These are phyloP conservation scores for Drosophila sordidula DNA, from an alignment of 2,888 invertebrate genomes.

Conservation along the genomic window DNA sequence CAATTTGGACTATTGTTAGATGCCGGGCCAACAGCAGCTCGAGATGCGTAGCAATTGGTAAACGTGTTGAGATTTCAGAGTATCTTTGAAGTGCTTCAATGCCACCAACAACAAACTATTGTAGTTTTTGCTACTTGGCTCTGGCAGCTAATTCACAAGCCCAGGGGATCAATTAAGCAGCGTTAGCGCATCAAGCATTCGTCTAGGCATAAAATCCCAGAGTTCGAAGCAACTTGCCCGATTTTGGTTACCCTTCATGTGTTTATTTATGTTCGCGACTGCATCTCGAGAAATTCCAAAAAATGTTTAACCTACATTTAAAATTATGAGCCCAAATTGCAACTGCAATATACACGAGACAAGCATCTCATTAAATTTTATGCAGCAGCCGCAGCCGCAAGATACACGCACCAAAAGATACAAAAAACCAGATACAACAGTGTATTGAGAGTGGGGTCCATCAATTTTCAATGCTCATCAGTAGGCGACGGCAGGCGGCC, in stretches of 20 bases:
- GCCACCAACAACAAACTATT: slow-evolving; percentile 36
- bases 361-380: slow-evolving; percentile 74
- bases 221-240: slow-evolving; percentile 56
- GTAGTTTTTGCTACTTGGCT: slow-evolving; percentile 14
- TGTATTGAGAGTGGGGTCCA: slow-evolving; percentile 53
- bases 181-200: slow-evolving; percentile 41
- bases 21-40: slow-evolving; percentile 33
- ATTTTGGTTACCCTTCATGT: slow-evolving; percentile 59
- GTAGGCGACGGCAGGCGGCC: slow-evolving; percentile 20
- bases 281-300: slow-evolving; percentile 51
- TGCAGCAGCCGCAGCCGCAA: slow-evolving; percentile 47
- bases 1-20: slow-evolving; percentile 71
- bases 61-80: slow-evolving; percentile 43
- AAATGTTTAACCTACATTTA: slow-evolving; percentile 72
- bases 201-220: slow-evolving; percentile 13
- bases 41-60: slow-evolving; percentile 53
- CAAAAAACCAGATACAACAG: slow-evolving; percentile 43
- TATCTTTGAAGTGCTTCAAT: slow-evolving; percentile 48
- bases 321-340: slow-evolving; percentile 51
- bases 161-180: slow-evolving; percentile 72
- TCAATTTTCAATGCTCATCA: slow-evolving; percentile 74
- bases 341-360: slow-evolving; percentile 36
- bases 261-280: slow-evolving; percentile 14
- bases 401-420: slow-evolving; percentile 31
- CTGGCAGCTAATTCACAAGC: slow-evolving; percentile 67